phyloP scores from a whole-genome alignment of 2,797 vertebrate species.

The Melanotaenia nigrans region DNA sequence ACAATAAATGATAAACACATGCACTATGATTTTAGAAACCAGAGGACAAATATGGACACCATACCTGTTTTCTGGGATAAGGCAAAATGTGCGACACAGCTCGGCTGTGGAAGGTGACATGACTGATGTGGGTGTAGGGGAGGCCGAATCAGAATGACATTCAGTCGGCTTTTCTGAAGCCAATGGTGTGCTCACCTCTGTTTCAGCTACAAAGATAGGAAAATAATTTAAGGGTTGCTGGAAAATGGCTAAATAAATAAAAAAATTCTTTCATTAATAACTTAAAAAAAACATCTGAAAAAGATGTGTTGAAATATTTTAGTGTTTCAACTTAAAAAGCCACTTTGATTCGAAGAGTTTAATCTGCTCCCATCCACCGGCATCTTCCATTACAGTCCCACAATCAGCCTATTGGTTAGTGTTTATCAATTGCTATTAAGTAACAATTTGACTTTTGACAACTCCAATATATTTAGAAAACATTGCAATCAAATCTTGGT shows the following conservation, averaged over 20 bases:
- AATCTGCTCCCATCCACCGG: neutral
- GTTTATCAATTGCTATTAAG: neutral
- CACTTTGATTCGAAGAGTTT: neutral
- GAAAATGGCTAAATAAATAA: neutral
- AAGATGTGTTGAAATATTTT: too few relatives aligned
- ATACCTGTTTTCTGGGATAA: constrained; percentile 66
- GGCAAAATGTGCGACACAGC: constrained; percentile 40
- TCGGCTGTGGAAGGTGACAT: constrained; percentile 44
- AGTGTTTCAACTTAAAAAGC: neutral
- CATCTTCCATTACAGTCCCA: neutral
- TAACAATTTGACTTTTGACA: neutral
- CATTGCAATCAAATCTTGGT: neutral
- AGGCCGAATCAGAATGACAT: constrained; percentile 27
- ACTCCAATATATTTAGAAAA: neutral
- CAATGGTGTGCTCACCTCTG: constrained; percentile 9
- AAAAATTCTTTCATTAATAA: neutral
- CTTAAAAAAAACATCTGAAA: too few relatives aligned
- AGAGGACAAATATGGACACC: neutral
- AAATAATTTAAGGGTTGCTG: neutral
- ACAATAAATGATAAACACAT: neutral
- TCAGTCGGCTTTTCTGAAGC: constrained; percentile 46
- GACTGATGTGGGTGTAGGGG: constrained; percentile 36
- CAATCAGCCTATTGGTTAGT: neutral
- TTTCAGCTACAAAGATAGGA: constrained; percentile 59
- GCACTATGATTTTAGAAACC: neutral